Base-by-base conservation (phyloP, 1,140 invertebrate genomes). In the Sitodiplosis mosellana region DNA sequence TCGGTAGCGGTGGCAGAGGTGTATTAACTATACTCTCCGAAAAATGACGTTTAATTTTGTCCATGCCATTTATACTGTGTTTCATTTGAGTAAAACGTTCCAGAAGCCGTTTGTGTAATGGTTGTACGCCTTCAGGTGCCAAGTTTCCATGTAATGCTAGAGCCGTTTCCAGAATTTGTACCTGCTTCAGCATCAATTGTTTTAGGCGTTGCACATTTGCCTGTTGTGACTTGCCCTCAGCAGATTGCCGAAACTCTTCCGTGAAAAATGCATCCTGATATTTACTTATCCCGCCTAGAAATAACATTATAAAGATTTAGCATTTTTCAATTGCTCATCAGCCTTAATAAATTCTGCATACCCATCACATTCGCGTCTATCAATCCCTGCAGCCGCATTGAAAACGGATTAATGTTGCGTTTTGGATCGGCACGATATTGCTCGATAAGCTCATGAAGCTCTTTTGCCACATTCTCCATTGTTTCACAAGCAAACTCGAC, bases 321-420 rank as follows among this genome's bases (percentile, higher is more conserved):
- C n/a, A n/a, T n/a, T n/a, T n/a, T n/a, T n/a, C n/a, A n/a, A n/a
- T n/a, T n/a, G n/a, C n/a, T n/a, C n/a, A n/a, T n/a, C n/a, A n/a
- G n/a, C n/a, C n/a, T n/a, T n/a, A n/a, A n/a, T n/a, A n/a, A n/a
- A n/a, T n/a, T n/a, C n/a, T n/a, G 10, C 27, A 27, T 27, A 27
- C 91, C 90, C 75, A 90, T 89, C 0, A 96, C 91, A 54, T 90
- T 90, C 0, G 91, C 89, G 64, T 94, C 91, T 50, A 94, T 90
- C 21, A 90, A 87, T 15, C 91, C 91, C 63, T 87, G 83, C 2
- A 96, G 68, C 45, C 86, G 71, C 89, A 95, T 95, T 4, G 83
- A 88, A 51, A 95, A 82, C 0, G 87, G 87, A 64, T 90, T 89
- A 36, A 93, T 81, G 57, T 88, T 89, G 15, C 78, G 69, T 20